Evolutionary conservation across 2,797 vertebrate genomes (phyloP).

Genomic region (Calcarius lapponicus): DNA sequence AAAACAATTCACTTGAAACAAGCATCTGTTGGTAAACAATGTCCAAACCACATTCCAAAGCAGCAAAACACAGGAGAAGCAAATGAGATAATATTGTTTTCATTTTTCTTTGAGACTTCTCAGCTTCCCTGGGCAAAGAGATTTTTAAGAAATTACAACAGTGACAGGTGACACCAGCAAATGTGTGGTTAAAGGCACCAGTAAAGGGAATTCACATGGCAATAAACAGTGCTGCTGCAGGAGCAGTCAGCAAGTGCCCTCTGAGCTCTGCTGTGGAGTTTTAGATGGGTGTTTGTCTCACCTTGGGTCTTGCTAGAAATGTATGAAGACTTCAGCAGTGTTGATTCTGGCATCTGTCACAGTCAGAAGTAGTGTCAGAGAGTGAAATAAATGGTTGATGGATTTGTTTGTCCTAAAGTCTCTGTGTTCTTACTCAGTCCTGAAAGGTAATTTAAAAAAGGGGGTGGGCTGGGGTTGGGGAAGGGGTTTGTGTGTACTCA

Average conservation of each 20-base stretch:
- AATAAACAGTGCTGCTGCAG: neutral
- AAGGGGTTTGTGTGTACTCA: neutral
- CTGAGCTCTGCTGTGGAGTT: neutral
- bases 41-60: no score
- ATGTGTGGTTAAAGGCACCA: neutral
- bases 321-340: rapidly evolving
- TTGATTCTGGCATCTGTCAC: neutral
- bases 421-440: neutral
- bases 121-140: no score
- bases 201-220: neutral
- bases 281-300: neutral
- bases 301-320: neutral
- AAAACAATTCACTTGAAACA: no score
- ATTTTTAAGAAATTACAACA: no score
- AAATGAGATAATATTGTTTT: no score
- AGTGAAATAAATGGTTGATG: neutral
- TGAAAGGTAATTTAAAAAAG: neutral
- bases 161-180: neutral
- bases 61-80: no score
- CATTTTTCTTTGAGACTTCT: no score
- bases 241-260: rapidly evolving
- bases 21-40: no score
- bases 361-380: neutral
- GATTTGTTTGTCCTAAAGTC: neutral
- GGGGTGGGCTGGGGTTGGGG: neutral